Conservation (phyloP, 2,797 vertebrate species). For the Sarcophilus harrisii region DNA sequence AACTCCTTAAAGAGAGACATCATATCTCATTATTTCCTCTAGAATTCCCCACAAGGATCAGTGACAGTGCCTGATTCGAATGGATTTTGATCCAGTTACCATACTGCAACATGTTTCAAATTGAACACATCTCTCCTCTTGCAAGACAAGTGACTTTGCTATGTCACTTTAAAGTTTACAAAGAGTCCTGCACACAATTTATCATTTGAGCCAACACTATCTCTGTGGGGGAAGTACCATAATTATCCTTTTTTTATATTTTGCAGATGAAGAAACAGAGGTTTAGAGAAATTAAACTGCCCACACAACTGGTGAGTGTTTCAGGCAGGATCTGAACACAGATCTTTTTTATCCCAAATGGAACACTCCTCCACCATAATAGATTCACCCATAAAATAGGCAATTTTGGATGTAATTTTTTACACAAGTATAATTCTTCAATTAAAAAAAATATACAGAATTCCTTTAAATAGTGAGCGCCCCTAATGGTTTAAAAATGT, state of each 20-base stretch:
- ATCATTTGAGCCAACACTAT: not conserved
- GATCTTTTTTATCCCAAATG: not conserved
- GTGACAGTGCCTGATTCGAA: not conserved
- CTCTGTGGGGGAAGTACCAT: not conserved
- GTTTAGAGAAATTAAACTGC: not conserved
- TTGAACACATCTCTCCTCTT: not conserved
- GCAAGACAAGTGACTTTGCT: not conserved
- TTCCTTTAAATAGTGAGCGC: not conserved
- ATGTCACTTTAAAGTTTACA: not conserved
- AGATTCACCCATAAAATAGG: not conserved
- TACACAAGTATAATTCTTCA: not conserved
- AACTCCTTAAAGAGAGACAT: not conserved
- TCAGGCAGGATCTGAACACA: not conserved
- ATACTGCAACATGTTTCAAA: not conserved
- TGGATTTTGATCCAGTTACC: not conserved
- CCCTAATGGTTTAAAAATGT: not conserved
- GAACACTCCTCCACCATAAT: not conserved
- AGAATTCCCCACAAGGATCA: not conserved
- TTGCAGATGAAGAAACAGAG: not conserved
- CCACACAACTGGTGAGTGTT: not conserved
- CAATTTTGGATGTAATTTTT: not conserved
- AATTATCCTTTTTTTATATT: not conserved
- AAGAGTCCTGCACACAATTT: not conserved
- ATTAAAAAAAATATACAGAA: not conserved
- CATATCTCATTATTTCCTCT: slow-evolving; percentile 10